Evolutionary conservation across 2,888 invertebrate species (phyloP), one percentile per base, ranked within the genome.

Genomic region (Drosophila villosipedis): DNA sequence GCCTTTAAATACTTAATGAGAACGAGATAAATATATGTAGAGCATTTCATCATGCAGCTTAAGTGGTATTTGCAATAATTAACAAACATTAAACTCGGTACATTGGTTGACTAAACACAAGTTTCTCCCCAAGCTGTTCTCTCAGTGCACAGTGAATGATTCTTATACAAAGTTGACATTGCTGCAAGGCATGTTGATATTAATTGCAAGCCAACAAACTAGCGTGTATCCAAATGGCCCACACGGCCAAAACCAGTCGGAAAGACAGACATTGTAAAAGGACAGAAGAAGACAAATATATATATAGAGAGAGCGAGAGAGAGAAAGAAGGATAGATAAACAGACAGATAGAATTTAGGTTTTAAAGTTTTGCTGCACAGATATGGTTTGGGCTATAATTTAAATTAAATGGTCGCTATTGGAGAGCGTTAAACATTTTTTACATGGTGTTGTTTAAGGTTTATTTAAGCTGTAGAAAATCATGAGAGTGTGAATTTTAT

Each of bases 371-470:
- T 68, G 64, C 77, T 58, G 47, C 68, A 66, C 68, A 76, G 76
- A 87, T 87, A 87, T 90, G 90, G 89, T 81, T 83, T 74, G 70
- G 70, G 76, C 72, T 76, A 85, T 90, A 90, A 86, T 88, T 86
- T 90, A 85, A 86, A 90, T 90, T 88, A 86, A 90, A 86, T 73
- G 64, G 58, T 16, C 55, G 62, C 64, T 77, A 68, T 75, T 67
- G 65, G 54, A 57, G 54, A 61, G 63, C 82, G 82, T 75, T 77
- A 89, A 80, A 79, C 75, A 81, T 84, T 79, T 88, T 88, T 75
- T 77, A 77, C 80, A 77, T 82, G 68, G 72, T 85, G 84, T 80
- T 62, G 55, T 82, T 64, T 68, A 75, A 66, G 78, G 80, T 68
- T 68, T 68, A 58, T 67, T 55, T 70, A 67, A 33, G 57, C 49